Evolutionary conservation across 2,113 vertebrate species (phyloP), one percentile per base, ranked within the genome.

Genomic region (Nerophis lumbriciformis): DNA sequence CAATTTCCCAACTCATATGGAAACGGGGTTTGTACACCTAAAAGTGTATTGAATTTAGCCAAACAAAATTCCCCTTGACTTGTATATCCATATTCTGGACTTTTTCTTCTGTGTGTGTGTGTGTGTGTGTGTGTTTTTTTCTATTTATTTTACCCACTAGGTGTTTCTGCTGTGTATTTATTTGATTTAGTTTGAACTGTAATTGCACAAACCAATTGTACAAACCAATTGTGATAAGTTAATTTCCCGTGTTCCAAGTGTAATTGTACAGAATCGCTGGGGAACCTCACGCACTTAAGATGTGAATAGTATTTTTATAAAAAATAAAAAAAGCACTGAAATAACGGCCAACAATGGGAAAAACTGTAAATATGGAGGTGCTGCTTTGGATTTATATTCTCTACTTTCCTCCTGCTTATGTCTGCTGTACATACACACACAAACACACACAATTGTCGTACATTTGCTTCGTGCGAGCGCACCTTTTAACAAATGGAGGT

Each of bases 281-380:
- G 76, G 68, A 83, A 87, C 90, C 92, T 66, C 77, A 83, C 69
- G 92, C 89, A 93, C 91, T 93, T 92, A 92, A 97, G 95, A 97
- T 97, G 95, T 97, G 94, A 98, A 98, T 94, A 96, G 92, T 98
- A 98, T 98, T 98, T 98, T 95, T 97, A 93, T 98, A 96, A 93
- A 28, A 28, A 28, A n/a, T n/a, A n/a, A 19, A 28, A 28, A 28
- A 57, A 94, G 92, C 90, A 90, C 89, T 91, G 85, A 91, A 93
- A 89, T 57, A 57, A 21, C 88, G 88, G 91, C 77, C 90, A 85
- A 87, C 86, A 84, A 71, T 90, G 89, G 28, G 28, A 85, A 88
- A 87, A 87, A 92, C 91, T 96, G 94, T 97, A 94, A 92, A 97
- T 95, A 95, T 89, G 87, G 85, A 88, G 86, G 86, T 87, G 76